These are phyloP conservation scores for Pelecanoides urinatrix DNA, from an alignment of 2,113 vertebrate species.

Conservation along the genomic window DNA sequence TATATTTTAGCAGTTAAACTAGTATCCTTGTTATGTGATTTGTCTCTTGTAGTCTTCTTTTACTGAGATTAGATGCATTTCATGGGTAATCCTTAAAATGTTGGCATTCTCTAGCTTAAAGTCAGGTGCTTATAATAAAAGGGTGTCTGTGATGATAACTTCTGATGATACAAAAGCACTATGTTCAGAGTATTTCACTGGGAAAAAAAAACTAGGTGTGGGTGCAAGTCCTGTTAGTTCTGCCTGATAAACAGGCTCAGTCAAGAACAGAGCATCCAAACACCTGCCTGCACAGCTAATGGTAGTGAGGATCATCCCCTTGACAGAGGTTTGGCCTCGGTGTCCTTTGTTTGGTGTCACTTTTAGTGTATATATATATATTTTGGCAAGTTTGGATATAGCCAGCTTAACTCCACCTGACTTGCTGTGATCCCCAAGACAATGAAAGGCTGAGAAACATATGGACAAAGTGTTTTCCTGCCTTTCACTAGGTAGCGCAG, in stretches of 20 bases:
- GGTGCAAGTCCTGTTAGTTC: background rate
- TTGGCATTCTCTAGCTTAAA: background rate
- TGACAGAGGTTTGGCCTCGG: background rate
- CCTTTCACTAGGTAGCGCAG: background rate
- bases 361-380: background rate
- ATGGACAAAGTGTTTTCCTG: background rate
- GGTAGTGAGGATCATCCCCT: background rate
- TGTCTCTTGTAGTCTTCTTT: constrained; percentile 10
- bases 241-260: background rate
- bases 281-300: background rate
- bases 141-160: background rate
- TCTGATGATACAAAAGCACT: background rate
- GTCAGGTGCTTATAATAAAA: background rate
- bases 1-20: constrained; percentile 55
- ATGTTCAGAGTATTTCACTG: background rate
- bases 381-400: background rate
- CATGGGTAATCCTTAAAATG: background rate
- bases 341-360: background rate
- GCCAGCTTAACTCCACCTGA: background rate
- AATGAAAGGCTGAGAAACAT: background rate
- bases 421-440: background rate
- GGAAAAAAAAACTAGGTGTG: background rate
- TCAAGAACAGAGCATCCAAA: background rate
- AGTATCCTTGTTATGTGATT: background rate
- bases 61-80: constrained; percentile 33